Percentiles rank a stretch among this genome's conserved stretches.
phyloP scores from a whole-genome alignment of 2,113 vertebrate genomes.

The Patagioenas fasciata region DNA sequence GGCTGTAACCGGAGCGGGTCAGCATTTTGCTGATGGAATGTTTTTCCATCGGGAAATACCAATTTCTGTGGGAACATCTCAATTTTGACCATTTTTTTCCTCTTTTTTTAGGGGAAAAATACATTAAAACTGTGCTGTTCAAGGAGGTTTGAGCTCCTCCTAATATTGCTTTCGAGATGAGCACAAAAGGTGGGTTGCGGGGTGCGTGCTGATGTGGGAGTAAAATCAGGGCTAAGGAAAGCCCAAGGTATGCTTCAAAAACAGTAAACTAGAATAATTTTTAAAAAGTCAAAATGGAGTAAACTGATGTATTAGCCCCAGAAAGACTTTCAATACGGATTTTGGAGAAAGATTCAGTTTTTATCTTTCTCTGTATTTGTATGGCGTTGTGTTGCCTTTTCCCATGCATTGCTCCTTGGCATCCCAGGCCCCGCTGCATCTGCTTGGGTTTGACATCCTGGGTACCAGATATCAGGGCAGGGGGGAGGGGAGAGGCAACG shows the following conservation, averaged over 20 bases:
- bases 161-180: neutral
- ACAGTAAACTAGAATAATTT: fast-evolving
- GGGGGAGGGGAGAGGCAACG: fast-evolving
- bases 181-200: neutral
- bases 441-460: fast-evolving
- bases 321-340: neutral
- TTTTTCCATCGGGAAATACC: constrained; percentile 50
- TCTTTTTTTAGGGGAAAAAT: neutral
- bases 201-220: neutral
- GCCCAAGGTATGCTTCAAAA: neutral
- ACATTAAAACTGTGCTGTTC: neutral
- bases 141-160: neutral
- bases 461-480: fast-evolving
- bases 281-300: neutral
- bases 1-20: constrained; percentile 57
- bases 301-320: neutral
- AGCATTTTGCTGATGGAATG: constrained; percentile 50
- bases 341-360: neutral
- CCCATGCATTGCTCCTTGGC: neutral
- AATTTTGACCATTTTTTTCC: neutral
- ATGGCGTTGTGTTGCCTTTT: neutral
- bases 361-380: neutral
- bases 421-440: neutral
- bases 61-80: constrained; percentile 65
- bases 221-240: neutral